Evolutionary conservation across 2,113 vertebrate species (phyloP).

Genomic region (Xenopus laevis): DNA sequence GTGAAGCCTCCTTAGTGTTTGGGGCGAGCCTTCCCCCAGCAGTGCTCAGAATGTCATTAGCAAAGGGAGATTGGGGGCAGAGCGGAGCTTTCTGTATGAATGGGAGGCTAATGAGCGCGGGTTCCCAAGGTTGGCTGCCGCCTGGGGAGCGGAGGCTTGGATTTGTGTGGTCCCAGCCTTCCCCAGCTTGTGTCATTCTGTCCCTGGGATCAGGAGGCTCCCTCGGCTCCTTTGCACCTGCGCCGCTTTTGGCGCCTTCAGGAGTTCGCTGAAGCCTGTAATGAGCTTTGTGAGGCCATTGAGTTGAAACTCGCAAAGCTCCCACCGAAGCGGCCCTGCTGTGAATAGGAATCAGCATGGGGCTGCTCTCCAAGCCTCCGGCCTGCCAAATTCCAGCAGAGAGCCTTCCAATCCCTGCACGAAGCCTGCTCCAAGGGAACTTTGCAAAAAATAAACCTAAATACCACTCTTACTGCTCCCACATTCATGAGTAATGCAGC

Average conservation of each 20-base stretch:
- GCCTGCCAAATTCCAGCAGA: constrained; percentile 98
- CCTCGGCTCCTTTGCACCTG: constrained; percentile 93
- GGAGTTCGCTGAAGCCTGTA: constrained; percentile 99
- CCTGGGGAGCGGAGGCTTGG: constrained; percentile 76
- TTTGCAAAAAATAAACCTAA: constrained; percentile 71
- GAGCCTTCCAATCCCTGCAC: constrained; percentile 89
- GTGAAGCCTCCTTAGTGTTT: too few species aligned
- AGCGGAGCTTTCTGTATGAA: constrained; percentile 57
- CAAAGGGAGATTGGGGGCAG: constrained; percentile 42
- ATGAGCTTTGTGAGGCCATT: constrained; percentile 98
- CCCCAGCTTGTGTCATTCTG: constrained; percentile 82
- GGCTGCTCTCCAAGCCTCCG: constrained; percentile 86
- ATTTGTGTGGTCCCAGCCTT: constrained; percentile 90
- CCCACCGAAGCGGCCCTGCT: constrained; percentile 78
- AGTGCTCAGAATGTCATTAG: not conserved
- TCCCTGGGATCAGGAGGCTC: constrained; percentile 81
- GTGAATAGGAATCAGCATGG: constrained; percentile 97
- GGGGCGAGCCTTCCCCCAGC: too few species aligned
- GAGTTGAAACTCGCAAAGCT: constrained; percentile 97
- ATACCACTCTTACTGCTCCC: constrained; percentile 77
- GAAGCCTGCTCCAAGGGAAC: constrained; percentile 61
- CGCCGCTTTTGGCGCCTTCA: constrained; percentile 92
- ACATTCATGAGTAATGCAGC: constrained; percentile 68
- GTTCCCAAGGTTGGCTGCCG: constrained; percentile 79
- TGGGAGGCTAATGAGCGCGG: constrained; percentile 69